phyloP scores from a whole-genome alignment of 2,888 invertebrate species.

The Euclidia mi region DNA sequence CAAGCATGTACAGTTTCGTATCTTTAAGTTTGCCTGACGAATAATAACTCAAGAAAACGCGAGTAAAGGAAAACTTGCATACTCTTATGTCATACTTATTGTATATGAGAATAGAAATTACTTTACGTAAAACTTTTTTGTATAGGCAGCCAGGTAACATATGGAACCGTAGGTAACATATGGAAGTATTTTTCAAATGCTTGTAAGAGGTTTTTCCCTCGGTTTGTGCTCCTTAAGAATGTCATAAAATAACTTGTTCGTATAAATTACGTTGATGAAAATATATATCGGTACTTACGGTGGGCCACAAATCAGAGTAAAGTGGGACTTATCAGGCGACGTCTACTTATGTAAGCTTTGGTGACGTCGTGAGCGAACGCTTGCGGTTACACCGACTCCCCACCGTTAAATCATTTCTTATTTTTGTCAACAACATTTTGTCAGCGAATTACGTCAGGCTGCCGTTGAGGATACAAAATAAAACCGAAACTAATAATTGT shows the following conservation, averaged over 20 bases:
- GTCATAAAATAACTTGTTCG: slow-evolving; percentile 77
- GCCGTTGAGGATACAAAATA: too few relatives aligned
- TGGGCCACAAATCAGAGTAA: slow-evolving; percentile 75
- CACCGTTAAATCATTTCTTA: slow-evolving; percentile 47
- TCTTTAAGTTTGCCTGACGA: background rate
- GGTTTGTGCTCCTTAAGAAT: slow-evolving; percentile 73
- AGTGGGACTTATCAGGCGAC: slow-evolving; percentile 63
- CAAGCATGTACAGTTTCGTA: background rate
- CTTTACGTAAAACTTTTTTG: slow-evolving; percentile 11
- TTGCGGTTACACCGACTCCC: slow-evolving; percentile 38
- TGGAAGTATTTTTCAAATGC: slow-evolving; percentile 75
- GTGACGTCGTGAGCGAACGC: slow-evolving; percentile 48
- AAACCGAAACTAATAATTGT: too few relatives aligned
- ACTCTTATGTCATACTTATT: background rate
- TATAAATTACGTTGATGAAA: slow-evolving; percentile 80
- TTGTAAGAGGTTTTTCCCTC: slow-evolving; percentile 71
- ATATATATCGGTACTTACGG: slow-evolving; percentile 73
- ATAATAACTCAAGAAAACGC: background rate
- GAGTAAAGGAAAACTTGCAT: background rate
- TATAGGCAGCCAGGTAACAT: slow-evolving; percentile 38
- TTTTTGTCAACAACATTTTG: slow-evolving; percentile 52
- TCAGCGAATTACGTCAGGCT: too few relatives aligned
- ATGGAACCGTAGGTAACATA: slow-evolving; percentile 72
- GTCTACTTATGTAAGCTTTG: slow-evolving; percentile 63
- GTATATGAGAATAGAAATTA: slow-evolving; percentile 5